phyloP scores from a whole-genome alignment of 2,797 vertebrate genomes.

The Characodon lateralis region DNA sequence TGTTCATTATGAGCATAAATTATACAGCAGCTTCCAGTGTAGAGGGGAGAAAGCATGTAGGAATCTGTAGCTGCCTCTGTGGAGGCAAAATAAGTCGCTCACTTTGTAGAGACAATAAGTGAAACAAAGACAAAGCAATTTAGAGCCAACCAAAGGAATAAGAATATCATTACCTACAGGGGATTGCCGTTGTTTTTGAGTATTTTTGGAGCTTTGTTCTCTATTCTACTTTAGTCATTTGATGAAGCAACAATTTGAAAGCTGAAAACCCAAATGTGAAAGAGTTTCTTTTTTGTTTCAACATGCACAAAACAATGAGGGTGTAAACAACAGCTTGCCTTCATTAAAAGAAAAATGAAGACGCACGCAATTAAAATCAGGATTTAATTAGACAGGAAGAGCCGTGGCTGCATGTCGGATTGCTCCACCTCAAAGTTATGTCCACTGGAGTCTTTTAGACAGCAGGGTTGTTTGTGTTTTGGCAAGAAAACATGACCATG shows the following conservation, averaged over 20 bases:
- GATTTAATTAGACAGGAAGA: slow-evolving; percentile 36
- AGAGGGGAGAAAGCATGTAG: slow-evolving; percentile 35
- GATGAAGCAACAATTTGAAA: slow-evolving; percentile 64
- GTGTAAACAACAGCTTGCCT: slow-evolving; percentile 30
- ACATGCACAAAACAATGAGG: slow-evolving; percentile 36
- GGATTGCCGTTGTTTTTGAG: slow-evolving; percentile 53
- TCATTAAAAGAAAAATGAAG: slow-evolving; percentile 28
- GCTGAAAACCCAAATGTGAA: slow-evolving; percentile 53
- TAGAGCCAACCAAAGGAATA: slow-evolving; percentile 52
- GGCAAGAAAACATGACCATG: neutral
- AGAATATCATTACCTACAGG: slow-evolving; percentile 61
- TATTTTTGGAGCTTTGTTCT: slow-evolving; percentile 57
- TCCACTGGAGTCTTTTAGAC: slow-evolving; percentile 20
- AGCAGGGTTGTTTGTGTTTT: slow-evolving; percentile 5
- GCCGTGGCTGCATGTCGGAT: slow-evolving; percentile 9
- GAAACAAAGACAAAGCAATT: slow-evolving; percentile 48
- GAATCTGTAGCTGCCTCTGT: slow-evolving; percentile 61
- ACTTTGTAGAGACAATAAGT: slow-evolving; percentile 69
- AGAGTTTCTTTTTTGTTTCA: slow-evolving; percentile 1
- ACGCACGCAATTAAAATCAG: slow-evolving; percentile 16
- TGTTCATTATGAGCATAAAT: slow-evolving; percentile 79
- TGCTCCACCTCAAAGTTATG: slow-evolving; percentile 13
- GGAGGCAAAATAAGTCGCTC: slow-evolving; percentile 61
- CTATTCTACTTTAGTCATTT: slow-evolving; percentile 58
- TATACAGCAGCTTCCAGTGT: slow-evolving; percentile 65